A percentile compares a stretch with the other conserved stretches of the same genome.
Conservation (phyloP, 2,888 invertebrate species). For the Leucania comma region DNA sequence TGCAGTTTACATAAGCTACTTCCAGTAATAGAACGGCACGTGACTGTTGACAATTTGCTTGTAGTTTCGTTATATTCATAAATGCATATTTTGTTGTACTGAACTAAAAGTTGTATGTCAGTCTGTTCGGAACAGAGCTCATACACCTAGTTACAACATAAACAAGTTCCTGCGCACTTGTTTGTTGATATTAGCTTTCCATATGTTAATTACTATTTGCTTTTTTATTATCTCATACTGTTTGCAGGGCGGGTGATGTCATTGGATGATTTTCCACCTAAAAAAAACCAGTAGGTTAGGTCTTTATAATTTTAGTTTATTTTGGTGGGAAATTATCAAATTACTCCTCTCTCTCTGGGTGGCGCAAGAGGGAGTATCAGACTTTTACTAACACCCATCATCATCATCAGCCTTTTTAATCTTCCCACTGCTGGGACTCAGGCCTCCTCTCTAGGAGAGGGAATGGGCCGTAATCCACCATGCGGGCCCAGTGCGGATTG, state of each 20-base stretch:
- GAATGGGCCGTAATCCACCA: too few species aligned
- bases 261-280: too few species aligned
- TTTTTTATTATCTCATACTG: slow-evolving; percentile 3
- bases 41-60: slow-evolving; percentile 17
- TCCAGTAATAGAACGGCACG: background rate
- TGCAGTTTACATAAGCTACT: background rate
- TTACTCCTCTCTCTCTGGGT: too few species aligned
- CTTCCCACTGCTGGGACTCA: too few species aligned
- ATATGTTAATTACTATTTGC: slow-evolving; percentile 21
- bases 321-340: too few species aligned
- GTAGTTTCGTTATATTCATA: slow-evolving; percentile 27
- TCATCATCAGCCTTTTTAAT: too few species aligned
- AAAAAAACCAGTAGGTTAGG: background rate
- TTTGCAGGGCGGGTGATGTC: too few species aligned
- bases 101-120: slow-evolving; percentile 31
- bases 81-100: slow-evolving; percentile 16
- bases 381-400: too few species aligned
- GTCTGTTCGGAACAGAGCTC: slow-evolving; percentile 21
- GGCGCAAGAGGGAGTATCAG: too few species aligned
- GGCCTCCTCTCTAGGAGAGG: too few species aligned
- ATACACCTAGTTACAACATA: slow-evolving; percentile 1
- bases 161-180: slow-evolving; percentile 26
- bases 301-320: too few species aligned
- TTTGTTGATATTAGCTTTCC: slow-evolving; percentile 15
- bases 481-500: too few species aligned